Conservation (phyloP, 2,113 vertebrate species). For the Mobula birostris region DNA sequence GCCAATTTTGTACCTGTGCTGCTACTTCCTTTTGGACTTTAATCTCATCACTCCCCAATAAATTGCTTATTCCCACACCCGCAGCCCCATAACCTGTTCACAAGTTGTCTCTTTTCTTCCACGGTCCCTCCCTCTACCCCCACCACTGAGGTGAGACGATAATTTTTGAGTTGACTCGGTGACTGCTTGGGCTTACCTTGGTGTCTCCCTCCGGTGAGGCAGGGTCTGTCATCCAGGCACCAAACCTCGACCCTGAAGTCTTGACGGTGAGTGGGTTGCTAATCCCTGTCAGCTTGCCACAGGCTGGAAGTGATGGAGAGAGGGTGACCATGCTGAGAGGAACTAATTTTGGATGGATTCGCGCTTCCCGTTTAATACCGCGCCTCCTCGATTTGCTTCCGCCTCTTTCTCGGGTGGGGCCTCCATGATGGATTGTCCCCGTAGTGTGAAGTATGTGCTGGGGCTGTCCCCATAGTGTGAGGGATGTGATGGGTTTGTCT, state of each 20-base stretch:
- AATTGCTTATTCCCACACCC: not conserved
- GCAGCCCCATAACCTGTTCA: not conserved
- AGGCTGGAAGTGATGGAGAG: constrained; percentile 65
- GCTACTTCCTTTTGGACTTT: not conserved
- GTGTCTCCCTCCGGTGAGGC: constrained; percentile 87
- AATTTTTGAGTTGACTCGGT: too few species aligned
- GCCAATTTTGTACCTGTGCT: not conserved
- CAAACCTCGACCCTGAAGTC: constrained; percentile 89
- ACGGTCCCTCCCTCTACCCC: not conserved
- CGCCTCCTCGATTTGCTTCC: not conserved
- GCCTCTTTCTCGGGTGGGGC: too few species aligned
- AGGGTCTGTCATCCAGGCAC: constrained; percentile 97
- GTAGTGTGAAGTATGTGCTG: too few species aligned
- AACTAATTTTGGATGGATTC: not conserved
- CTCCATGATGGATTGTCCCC: too few species aligned
- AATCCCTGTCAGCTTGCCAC: constrained; percentile 90
- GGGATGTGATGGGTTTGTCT: too few species aligned
- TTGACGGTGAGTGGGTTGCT: constrained; percentile 91
- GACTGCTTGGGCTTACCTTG: constrained; percentile 63
- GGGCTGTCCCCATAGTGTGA: too few species aligned
- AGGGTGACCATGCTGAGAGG: not conserved
- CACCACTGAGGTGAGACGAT: not conserved
- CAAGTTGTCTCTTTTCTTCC: not conserved
- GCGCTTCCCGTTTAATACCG: not conserved
- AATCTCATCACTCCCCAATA: not conserved